A percentile compares a stretch with the other conserved stretches of the same genome.
Conservation (phyloP, 2,113 vertebrate species). For the Canis aureus region DNA sequence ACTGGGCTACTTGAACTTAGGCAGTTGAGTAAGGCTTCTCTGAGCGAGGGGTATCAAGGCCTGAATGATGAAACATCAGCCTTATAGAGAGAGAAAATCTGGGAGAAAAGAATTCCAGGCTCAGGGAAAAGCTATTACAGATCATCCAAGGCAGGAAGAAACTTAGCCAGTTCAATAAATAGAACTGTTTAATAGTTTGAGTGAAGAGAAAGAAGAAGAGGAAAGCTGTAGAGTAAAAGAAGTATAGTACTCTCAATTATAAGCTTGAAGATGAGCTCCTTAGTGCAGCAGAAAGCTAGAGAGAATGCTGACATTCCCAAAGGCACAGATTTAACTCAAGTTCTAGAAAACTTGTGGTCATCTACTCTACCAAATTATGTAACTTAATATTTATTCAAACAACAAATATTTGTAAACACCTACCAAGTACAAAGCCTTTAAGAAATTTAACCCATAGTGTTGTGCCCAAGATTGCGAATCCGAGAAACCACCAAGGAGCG, state of each 20-base stretch:
- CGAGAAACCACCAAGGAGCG: too few relatives aligned
- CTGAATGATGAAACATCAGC: not conserved
- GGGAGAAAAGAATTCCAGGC: not conserved
- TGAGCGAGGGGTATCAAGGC: not conserved
- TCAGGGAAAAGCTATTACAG: not conserved
- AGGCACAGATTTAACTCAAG: not conserved
- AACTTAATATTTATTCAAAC: not conserved
- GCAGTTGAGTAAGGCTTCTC: not conserved
- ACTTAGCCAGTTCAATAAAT: not conserved
- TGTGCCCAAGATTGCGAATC: too few relatives aligned
- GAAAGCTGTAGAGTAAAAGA: not conserved
- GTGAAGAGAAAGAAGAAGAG: not conserved
- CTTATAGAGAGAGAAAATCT: not conserved
- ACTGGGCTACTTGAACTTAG: not conserved
- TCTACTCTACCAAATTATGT: not conserved
- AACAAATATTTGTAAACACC: not conserved
- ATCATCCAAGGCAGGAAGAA: not conserved
- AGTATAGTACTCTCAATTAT: not conserved
- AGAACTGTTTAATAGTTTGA: not conserved
- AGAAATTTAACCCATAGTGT: not conserved
- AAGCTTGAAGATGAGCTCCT: not conserved
- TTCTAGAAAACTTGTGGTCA: not conserved
- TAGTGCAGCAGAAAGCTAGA: not conserved
- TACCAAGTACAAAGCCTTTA: not conserved
- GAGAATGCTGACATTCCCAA: not conserved